Base-by-base conservation (phyloP, 2,113 vertebrate species). In the Trochalopteron elliotii region DNA sequence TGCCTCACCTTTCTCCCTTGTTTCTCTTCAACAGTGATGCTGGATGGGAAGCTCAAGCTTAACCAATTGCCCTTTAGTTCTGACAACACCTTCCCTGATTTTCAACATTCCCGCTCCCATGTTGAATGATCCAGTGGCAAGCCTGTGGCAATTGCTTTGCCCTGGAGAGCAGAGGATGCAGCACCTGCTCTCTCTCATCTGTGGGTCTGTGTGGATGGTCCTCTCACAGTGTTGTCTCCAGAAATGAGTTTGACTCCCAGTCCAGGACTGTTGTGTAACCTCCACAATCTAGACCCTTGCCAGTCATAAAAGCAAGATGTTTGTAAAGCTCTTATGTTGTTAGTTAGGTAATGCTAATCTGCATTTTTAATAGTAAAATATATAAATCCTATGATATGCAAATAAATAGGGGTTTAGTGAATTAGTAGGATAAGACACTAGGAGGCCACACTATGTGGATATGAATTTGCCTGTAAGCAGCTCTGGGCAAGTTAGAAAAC, bases 291-390 rank as follows among this genome's bases (percentile, higher is more conserved):
- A 85, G 9, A 39, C 3, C n/a, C 35, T 69, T 49, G 44, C 28
- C 49, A 79, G 23, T 53, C 45, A 61, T 5, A 44, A 52, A 75
- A 87, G 33, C 12, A 67, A 37, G 82, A 40, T 9, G 5, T 72
- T 63, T 0, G 2, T 23, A 33, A 35, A 39, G 16, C 31, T 53
- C 27, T 30, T 40, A 37, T 0, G 0, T 30, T 52, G 55, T 21
- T 49, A 24, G 18, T 35, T 20, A 15, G 37, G 33, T 65, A 87
- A 85, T 45, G 30, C 15, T 45, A 52, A 45, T 55, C 30, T 83
- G 52, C 44, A 50, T 79, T 85, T 95, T 90, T 75, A 87, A 74
- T 19, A 56, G 30, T 15, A 69, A 42, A 83, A 77, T 87, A 14
- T 50, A 79, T 65, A 57, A 83, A 75, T 23, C 10, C 27, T 56